phyloP scores from a whole-genome alignment of 2,888 invertebrate species.

The Laothoe populi region DNA sequence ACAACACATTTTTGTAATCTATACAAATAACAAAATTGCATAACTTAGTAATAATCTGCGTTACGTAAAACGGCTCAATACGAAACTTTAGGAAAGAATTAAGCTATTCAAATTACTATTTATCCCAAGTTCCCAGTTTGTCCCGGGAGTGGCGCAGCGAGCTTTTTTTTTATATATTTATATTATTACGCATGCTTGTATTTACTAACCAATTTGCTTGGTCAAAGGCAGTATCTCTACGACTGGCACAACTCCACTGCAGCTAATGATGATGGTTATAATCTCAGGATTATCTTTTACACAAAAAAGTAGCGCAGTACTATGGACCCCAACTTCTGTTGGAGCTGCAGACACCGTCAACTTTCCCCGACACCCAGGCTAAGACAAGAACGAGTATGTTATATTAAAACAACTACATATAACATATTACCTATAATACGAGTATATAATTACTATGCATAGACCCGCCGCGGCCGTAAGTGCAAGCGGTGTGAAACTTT shows the following conservation, averaged over 20 bases:
- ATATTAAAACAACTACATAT: background rate
- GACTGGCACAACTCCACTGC: constrained; percentile 79
- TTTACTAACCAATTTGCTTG: constrained; percentile 64
- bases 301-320: constrained; percentile 63
- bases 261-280: constrained; percentile 75
- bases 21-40: too few species aligned
- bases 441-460: too few species aligned
- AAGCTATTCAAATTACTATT: too few species aligned
- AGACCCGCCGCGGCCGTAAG: too few species aligned
- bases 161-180: background rate
- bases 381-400: constrained; percentile 25
- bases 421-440: background rate
- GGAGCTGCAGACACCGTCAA: constrained; percentile 73
- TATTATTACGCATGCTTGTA: background rate
- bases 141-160: too few species aligned
- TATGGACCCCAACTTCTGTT: constrained; percentile 61
- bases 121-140: too few species aligned
- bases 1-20: too few species aligned
- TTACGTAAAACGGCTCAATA: too few species aligned
- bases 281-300: constrained; percentile 86
- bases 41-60: too few species aligned
- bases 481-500: too few species aligned
- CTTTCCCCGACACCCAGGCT: constrained; percentile 72
- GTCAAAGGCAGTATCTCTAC: constrained; percentile 76
- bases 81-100: too few species aligned